Conservation (phyloP, 2,888 invertebrate species). For the Aromia moschata region DNA sequence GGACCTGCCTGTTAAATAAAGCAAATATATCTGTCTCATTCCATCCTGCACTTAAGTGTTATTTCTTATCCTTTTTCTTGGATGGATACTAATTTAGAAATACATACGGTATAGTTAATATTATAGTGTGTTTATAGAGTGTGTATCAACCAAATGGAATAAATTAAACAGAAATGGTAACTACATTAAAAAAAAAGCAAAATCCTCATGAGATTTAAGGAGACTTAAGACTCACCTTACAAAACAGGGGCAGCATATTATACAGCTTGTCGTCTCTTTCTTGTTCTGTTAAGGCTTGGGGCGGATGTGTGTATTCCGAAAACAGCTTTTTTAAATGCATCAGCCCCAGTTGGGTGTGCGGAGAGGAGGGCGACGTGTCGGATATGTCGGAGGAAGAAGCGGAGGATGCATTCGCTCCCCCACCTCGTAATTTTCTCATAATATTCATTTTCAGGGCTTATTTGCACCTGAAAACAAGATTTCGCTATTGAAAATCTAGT, state of each 20-base stretch:
- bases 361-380: conserved; percentile 70
- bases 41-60: too few species aligned
- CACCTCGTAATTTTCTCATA: conserved; percentile 87
- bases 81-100: too few species aligned
- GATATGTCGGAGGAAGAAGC: conserved; percentile 67
- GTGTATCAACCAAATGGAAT: too few species aligned
- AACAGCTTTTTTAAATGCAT: conserved; percentile 97
- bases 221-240: conserved; percentile 88
- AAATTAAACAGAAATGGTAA: too few species aligned
- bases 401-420: conserved; percentile 64
- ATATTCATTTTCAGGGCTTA: conserved; percentile 76
- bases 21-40: too few species aligned
- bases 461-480: conserved; percentile 23
- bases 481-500: too few species aligned
- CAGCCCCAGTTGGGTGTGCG: conserved; percentile 89
- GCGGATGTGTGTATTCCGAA: conserved; percentile 91
- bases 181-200: too few species aligned
- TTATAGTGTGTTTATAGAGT: too few species aligned
- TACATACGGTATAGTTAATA: too few species aligned
- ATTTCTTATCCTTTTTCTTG: too few species aligned
- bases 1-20: too few species aligned
- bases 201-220: too few species aligned
- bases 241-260: conserved; percentile 97
- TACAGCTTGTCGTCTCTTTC: conserved; percentile 94
- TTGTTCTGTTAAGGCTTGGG: conserved; percentile 79